Conservation (phyloP, 1,140 invertebrate species). For the Diabrotica undecimpunctata region DNA sequence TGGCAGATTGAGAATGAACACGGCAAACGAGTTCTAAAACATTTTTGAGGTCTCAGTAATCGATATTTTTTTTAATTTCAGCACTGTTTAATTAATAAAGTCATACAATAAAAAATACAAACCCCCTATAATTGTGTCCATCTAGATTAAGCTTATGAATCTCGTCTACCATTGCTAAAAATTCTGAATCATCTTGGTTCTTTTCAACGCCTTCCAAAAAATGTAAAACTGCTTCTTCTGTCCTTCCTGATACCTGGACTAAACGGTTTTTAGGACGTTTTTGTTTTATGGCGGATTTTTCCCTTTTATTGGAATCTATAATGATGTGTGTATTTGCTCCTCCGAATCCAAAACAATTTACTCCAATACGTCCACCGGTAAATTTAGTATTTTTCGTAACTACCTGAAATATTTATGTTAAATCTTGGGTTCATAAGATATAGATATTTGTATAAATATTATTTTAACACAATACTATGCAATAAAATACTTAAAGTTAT, state of each 20-base stretch:
- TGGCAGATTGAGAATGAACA: no score
- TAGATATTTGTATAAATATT: not conserved
- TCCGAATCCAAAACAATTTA: conserved; percentile 62
- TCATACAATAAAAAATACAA: not conserved
- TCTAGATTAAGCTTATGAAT: conserved; percentile 37
- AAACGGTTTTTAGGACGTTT: conserved; percentile 54
- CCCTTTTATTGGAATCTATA: conserved; percentile 53
- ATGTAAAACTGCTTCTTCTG: conserved; percentile 61
- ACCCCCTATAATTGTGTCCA: conserved; percentile 19
- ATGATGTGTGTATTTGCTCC: conserved; percentile 66
- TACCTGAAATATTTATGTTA: conserved; percentile 48
- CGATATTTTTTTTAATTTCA: no score
- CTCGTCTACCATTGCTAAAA: conserved; percentile 52
- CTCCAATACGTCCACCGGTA: conserved; percentile 47
- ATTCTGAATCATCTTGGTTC: conserved; percentile 56
- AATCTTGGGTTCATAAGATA: not conserved
- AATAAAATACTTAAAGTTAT: conserved; percentile 4
- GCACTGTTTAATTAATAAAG: no score
- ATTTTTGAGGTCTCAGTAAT: no score
- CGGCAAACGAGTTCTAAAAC: no score
- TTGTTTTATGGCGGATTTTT: conserved; percentile 27
- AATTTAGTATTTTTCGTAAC: conserved; percentile 59
- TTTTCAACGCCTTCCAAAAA: conserved; percentile 64
- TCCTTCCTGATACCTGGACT: conserved; percentile 60
- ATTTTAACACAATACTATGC: not conserved